These are phyloP conservation scores for Sarcophilus harrisii DNA, from an alignment of 2,797 vertebrate genomes.

Conservation along the genomic window DNA sequence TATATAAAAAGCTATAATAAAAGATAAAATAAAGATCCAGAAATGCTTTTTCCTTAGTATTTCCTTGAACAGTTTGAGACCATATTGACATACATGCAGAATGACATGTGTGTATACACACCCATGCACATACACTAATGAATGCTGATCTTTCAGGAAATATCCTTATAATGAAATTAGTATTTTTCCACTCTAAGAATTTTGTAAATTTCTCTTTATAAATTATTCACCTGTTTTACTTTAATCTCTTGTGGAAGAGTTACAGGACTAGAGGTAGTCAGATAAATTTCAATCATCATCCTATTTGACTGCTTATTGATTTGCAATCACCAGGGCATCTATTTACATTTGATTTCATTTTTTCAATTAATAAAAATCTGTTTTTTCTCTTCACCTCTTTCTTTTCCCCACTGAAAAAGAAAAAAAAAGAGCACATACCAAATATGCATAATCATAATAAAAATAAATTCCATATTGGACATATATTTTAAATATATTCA, in stretches of 20 bases:
- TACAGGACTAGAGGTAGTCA: background rate
- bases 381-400: background rate
- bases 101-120: background rate
- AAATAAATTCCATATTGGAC: background rate
- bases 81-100: background rate
- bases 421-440: background rate
- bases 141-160: background rate
- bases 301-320: background rate
- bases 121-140: background rate
- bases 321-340: background rate
- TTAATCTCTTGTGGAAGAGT: background rate
- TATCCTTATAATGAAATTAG: background rate
- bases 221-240: background rate
- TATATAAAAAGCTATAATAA: too few relatives aligned
- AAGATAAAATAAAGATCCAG: background rate
- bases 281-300: background rate
- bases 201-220: background rate
- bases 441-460: background rate
- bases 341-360: background rate
- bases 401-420: background rate
- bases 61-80: background rate
- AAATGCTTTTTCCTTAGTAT: background rate
- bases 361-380: background rate
- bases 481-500: background rate
- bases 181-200: background rate